Conservation (phyloP, 2,888 invertebrate species). For the Caenorhabditis becei region DNA sequence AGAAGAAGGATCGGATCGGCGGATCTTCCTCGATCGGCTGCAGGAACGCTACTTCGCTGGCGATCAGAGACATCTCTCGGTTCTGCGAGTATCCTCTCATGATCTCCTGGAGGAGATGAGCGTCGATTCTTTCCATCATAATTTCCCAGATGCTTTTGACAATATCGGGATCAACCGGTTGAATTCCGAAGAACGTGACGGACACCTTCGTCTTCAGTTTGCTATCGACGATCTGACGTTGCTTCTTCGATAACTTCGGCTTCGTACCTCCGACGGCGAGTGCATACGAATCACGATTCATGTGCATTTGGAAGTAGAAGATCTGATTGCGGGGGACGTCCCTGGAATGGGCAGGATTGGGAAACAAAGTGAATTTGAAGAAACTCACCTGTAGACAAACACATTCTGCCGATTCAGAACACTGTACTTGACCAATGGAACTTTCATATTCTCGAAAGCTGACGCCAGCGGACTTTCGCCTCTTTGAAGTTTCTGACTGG, state of each 20-base stretch:
- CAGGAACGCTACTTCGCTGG: conserved; percentile 80
- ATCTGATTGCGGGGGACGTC: conserved; percentile 63
- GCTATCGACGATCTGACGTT: conserved; percentile 11
- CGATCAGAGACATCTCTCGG: conserved; percentile 65
- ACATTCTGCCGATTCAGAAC: conserved; percentile 66
- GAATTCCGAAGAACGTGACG: conserved; percentile 41
- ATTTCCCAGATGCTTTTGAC: conserved; percentile 38
- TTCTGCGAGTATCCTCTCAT: conserved; percentile 68
- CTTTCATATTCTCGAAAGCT: conserved; percentile 64
- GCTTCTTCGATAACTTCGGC: conserved; percentile 22
- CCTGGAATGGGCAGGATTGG: conserved; percentile 50
- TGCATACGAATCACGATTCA: conserved; percentile 57
- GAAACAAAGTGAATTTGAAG: background rate
- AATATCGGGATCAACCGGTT: conserved; percentile 32
- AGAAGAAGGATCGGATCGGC: conserved; percentile 63
- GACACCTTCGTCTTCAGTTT: conserved; percentile 41
- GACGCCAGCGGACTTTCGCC: conserved; percentile 10
- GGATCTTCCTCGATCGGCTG: conserved; percentile 71
- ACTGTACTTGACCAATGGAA: conserved; percentile 65
- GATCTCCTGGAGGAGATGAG: conserved; percentile 54
- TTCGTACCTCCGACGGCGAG: conserved; percentile 39
- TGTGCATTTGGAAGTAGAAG: conserved; percentile 74
- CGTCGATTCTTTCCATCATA: conserved; percentile 56
- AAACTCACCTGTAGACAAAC: conserved; percentile 64
- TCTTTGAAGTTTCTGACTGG: conserved; percentile 5